Evolutionary conservation across 2,797 vertebrate genomes (phyloP), one percentile per base, ranked within the genome.

Genomic region (Thripadectes ignobilis): DNA sequence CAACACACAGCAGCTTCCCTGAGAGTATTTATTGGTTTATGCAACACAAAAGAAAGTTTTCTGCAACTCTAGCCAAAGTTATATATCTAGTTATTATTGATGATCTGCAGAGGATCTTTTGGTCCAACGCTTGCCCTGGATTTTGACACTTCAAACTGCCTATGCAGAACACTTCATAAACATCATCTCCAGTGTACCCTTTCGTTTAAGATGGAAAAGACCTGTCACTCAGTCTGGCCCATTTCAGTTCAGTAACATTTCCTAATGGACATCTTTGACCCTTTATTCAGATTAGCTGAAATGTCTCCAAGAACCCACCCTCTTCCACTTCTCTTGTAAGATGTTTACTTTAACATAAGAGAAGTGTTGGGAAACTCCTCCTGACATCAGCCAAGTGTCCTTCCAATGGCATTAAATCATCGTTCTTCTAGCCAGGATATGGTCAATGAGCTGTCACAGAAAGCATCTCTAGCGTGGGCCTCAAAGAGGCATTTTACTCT

Each of bases 311-410:
- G 81, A 68, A 88, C n/a, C 20, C 88, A 79, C 8, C 13, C 49
- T 43, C 72, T 67, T 74, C 76, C 54, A 67, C 12, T 46, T 58
- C 81, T 87, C 78, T 76, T 66, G 69, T 39, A 55, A 88, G 65
- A 88, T 8, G 16, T 45, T 80, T 61, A 45, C 0, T 0, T 39
- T 24, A 85, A 58, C 0, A 0, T 93, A 85, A 94, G 45, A 77
- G 72, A 80, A 14, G 14, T 8, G 32, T 91, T 92, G 48, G 65
- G 84, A 88, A 91, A 94, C 68, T 67, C 43, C 21, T 75, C 0
- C 0, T 91, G 63, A 87, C 71, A 91, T 45, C 66, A 83, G 81
- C 75, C 86, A 85, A 30, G 52, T 75, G 82, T 61, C 88, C 71
- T 85, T 85, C 63, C 68, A 51, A 2, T 2, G 21, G 41, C 72